A percentile compares a stretch with the other conserved stretches of the same genome.
Evolutionary conservation across 2,888 invertebrate genomes (phyloP).

Genomic region (Cetonia aurata): DNA sequence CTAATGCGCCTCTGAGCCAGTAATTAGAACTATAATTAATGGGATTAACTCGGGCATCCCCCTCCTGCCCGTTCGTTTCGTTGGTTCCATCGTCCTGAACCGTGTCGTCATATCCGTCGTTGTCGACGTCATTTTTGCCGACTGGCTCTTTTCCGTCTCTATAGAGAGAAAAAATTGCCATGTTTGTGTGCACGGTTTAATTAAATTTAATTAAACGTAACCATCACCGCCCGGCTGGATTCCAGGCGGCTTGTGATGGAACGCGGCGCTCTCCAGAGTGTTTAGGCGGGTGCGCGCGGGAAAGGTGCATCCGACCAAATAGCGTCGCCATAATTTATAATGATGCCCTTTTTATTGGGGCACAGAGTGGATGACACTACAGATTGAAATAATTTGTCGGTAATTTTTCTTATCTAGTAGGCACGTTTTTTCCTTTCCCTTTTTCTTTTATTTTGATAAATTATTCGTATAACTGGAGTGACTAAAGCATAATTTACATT

Average conservation of each 20-base stretch:
- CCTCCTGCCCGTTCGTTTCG: constrained; percentile 1
- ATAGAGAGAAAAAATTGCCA: constrained; percentile 36
- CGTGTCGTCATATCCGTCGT: not conserved
- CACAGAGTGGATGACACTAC: not conserved
- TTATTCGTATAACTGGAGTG: too few relatives aligned
- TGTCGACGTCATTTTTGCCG: constrained; percentile 25
- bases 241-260: not conserved
- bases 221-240: not conserved
- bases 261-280: not conserved
- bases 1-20: constrained; percentile 47
- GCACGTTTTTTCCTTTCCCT: not conserved
- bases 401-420: not conserved
- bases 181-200: constrained; percentile 34
- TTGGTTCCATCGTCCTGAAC: not conserved
- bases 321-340: constrained; percentile 30
- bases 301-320: not conserved
- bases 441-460: not conserved
- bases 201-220: constrained; percentile 43
- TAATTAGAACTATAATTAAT: constrained; percentile 53
- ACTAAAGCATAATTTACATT: too few relatives aligned
- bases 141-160: not conserved
- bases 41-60: constrained; percentile 50
- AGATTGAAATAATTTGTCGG: constrained; percentile 19
- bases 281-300: constrained; percentile 1
- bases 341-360: not conserved